These are phyloP conservation scores for Microctenopoma lineatum DNA, from an alignment of 2,797 vertebrate species.

Conservation along the genomic window DNA sequence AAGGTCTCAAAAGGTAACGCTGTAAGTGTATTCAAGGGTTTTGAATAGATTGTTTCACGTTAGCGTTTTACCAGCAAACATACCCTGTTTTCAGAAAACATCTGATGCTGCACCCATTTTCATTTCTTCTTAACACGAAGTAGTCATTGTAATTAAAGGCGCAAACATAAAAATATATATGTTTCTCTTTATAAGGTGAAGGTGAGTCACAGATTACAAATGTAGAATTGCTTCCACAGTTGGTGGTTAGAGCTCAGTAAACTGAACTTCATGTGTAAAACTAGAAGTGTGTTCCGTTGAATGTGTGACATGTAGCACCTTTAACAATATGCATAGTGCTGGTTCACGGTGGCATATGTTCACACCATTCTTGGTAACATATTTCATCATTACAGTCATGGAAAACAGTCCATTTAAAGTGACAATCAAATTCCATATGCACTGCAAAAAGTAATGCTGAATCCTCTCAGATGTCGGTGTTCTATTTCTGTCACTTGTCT, in stretches of 20 bases:
- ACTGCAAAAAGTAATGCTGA: constrained; percentile 46
- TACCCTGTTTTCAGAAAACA: too few relatives aligned
- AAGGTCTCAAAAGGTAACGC: constrained; percentile 7
- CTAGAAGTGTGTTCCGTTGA: constrained; percentile 15
- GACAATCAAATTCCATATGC: constrained; percentile 59
- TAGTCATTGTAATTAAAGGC: too few relatives aligned
- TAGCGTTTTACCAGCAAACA: not conserved
- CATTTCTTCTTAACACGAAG: too few relatives aligned
- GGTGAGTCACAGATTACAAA: too few relatives aligned
- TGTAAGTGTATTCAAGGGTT: constrained; percentile 3
- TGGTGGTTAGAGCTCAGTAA: not conserved
- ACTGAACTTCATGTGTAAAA: constrained; percentile 9
- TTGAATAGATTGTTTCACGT: not conserved
- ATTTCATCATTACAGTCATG: constrained; percentile 57
- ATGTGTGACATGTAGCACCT: constrained; percentile 3
- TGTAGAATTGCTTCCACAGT: too few relatives aligned
- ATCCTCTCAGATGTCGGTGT: constrained; percentile 35
- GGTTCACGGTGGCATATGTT: constrained; percentile 14
- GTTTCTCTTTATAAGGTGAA: too few relatives aligned
- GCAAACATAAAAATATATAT: too few relatives aligned
- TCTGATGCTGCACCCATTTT: too few relatives aligned
- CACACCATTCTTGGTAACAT: constrained; percentile 16
- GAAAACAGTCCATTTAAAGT: constrained; percentile 61
- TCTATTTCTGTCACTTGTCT: constrained; percentile 62
- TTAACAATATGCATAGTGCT: constrained; percentile 16